Evolutionary conservation across 2,888 invertebrate genomes (phyloP).

Genomic region (Lamellibrachia satsuma): DNA sequence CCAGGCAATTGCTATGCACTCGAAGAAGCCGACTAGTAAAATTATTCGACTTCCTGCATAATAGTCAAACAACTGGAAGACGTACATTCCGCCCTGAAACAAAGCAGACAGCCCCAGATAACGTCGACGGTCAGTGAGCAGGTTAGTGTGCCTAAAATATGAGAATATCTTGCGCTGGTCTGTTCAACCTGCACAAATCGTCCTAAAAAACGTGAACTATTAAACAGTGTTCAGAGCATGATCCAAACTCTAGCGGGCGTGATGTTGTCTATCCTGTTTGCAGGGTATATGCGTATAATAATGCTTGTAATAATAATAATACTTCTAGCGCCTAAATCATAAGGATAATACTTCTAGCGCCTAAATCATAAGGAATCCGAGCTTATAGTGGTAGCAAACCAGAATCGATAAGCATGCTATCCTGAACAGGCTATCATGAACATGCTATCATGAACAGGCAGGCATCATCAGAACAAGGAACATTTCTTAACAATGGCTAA

Average conservation of each 20-base stretch:
- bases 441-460: no score
- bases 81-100: slow-evolving; percentile 74
- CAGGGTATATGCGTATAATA: no score
- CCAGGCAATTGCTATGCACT: slow-evolving; percentile 83
- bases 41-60: slow-evolving; percentile 74
- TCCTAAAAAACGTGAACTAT: neutral
- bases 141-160: neutral
- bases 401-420: no score
- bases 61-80: slow-evolving; percentile 75
- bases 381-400: no score
- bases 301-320: no score
- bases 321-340: no score
- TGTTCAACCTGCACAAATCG: neutral
- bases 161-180: neutral
- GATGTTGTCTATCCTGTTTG: no score
- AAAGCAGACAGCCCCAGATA: neutral
- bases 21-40: slow-evolving; percentile 73
- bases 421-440: no score
- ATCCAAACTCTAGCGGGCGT: neutral
- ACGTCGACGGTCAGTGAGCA: neutral
- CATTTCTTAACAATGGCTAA: no score
- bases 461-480: no score
- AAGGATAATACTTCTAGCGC: no score
- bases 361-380: no score
- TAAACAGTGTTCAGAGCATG: neutral